A percentile compares a stretch with the other conserved stretches of the same genome.
phyloP scores from a whole-genome alignment of 1,140 invertebrate species.

The Sitophilus oryzae region DNA sequence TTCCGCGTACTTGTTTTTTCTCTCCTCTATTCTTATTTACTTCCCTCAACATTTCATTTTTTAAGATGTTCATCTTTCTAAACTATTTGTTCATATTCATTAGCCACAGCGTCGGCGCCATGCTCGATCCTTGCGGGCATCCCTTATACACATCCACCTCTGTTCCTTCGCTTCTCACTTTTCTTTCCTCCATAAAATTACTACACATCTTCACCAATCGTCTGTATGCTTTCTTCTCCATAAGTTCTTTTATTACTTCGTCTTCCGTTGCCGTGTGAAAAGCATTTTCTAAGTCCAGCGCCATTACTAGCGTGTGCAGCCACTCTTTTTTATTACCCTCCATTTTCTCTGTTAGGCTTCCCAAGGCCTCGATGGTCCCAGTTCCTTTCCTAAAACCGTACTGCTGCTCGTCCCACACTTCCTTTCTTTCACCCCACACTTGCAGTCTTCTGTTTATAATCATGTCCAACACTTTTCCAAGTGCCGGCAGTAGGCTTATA shows the following conservation, averaged over 20 bases:
- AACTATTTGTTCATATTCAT: background rate
- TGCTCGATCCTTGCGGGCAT: background rate
- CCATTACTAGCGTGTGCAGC: too few species aligned
- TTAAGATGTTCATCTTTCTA: too few species aligned
- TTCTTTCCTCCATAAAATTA: background rate
- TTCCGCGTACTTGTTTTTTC: too few species aligned
- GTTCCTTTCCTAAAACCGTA: slow-evolving; percentile 12
- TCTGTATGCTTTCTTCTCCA: too few species aligned
- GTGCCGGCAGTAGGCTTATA: slow-evolving; percentile 1
- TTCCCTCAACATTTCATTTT: too few species aligned
- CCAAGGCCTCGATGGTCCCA: background rate
- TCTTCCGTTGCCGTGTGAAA: too few species aligned
- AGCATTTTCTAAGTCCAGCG: too few species aligned
- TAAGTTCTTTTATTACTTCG: too few species aligned
- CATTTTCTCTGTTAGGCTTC: too few species aligned
- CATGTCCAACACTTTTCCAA: slow-evolving; percentile 4
- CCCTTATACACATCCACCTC: background rate
- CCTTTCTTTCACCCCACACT: background rate
- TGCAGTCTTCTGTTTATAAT: slow-evolving; percentile 5
- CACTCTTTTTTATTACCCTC: too few species aligned
- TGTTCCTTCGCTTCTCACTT: background rate
- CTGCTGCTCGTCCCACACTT: background rate
- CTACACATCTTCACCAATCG: too few species aligned
- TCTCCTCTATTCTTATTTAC: too few species aligned
- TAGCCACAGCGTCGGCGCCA: background rate